phyloP scores from a whole-genome alignment of 2,888 invertebrate genomes.

The Limulus polyphemus region DNA sequence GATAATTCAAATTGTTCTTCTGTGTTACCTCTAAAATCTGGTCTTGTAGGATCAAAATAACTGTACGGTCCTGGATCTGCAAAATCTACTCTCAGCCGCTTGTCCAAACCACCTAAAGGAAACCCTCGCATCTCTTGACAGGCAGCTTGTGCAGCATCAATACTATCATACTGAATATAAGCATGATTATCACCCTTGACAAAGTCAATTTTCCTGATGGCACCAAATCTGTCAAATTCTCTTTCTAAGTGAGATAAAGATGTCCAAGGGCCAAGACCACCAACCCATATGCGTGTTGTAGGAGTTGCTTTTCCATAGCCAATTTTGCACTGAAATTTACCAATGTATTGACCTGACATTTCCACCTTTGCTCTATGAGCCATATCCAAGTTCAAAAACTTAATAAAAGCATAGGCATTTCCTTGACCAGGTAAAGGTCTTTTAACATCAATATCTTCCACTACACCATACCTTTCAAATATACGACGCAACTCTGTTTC shows the following conservation, averaged over 20 bases:
- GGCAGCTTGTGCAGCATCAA: constrained; percentile 94
- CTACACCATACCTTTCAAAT: constrained; percentile 88
- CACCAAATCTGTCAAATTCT: constrained; percentile 96
- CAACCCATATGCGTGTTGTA: constrained; percentile 93
- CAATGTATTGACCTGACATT: constrained; percentile 90
- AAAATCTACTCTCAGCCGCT: constrained; percentile 85
- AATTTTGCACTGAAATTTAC: constrained; percentile 96
- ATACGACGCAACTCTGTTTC: constrained; percentile 85
- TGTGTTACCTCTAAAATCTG: constrained; percentile 52
- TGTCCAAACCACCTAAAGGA: constrained; percentile 79
- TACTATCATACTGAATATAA: constrained; percentile 89
- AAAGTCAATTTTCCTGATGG: constrained; percentile 95
- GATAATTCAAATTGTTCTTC: constrained; percentile 51
- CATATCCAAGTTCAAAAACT: constrained; percentile 80
- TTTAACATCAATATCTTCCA: constrained; percentile 97
- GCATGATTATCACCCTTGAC: constrained; percentile 87
- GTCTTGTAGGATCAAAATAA: constrained; percentile 38
- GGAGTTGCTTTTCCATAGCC: constrained; percentile 98
- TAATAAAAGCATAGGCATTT: constrained; percentile 93
- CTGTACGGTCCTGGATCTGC: constrained; percentile 50
- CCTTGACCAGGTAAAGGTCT: constrained; percentile 93
- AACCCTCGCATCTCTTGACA: constrained; percentile 84
- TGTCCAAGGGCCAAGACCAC: constrained; percentile 92
- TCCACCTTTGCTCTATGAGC: constrained; percentile 84
- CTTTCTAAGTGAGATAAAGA: constrained; percentile 80